These are phyloP conservation scores for Lycopodina hypogea DNA, from an alignment of 37 sponge, comb jelly and placozoan genomes.

Conservation along the genomic window DNA sequence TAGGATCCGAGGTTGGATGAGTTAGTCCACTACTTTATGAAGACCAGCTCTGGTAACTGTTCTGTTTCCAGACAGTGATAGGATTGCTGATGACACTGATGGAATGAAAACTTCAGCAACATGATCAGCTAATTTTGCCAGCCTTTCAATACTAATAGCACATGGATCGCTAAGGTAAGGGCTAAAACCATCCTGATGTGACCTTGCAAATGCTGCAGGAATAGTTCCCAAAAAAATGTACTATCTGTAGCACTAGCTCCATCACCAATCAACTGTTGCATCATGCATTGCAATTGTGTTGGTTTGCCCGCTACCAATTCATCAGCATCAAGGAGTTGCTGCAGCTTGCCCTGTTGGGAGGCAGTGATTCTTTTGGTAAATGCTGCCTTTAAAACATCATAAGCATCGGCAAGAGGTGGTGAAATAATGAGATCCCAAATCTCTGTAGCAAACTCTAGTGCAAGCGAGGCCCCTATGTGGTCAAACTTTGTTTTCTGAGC, in stretches of 20 bases:
- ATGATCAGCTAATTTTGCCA: conserved; percentile 61
- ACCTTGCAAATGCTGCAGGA: conserved; percentile 54
- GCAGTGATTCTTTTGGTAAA: conserved; percentile 45
- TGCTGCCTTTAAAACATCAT: conserved; percentile 32
- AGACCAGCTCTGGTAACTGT: conserved; percentile 18
- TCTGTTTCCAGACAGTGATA: not conserved
- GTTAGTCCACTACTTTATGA: not conserved
- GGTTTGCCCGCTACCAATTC: conserved; percentile 57
- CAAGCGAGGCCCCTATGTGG: conserved; percentile 43
- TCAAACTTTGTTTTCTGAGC: conserved; percentile 42
- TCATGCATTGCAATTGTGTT: conserved; percentile 48
- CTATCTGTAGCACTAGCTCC: not conserved
- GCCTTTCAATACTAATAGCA: conserved; percentile 16
- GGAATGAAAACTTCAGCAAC: conserved; percentile 53
- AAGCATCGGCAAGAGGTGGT: conserved; percentile 32
- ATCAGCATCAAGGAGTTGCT: conserved; percentile 46
- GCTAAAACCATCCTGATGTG: conserved; percentile 66
- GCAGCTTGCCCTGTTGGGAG: conserved; percentile 39
- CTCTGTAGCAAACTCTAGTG: too few relatives aligned
- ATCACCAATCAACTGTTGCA: conserved; percentile 65
- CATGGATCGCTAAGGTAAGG: conserved; percentile 23
- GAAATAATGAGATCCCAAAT: conserved; percentile 39
- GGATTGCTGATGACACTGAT: conserved; percentile 18
- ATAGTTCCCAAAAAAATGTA: conserved; percentile 46
- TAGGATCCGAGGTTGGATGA: not conserved